phyloP scores from a whole-genome alignment of 1,140 invertebrate genomes.

The Stegodyphus dumicola region DNA sequence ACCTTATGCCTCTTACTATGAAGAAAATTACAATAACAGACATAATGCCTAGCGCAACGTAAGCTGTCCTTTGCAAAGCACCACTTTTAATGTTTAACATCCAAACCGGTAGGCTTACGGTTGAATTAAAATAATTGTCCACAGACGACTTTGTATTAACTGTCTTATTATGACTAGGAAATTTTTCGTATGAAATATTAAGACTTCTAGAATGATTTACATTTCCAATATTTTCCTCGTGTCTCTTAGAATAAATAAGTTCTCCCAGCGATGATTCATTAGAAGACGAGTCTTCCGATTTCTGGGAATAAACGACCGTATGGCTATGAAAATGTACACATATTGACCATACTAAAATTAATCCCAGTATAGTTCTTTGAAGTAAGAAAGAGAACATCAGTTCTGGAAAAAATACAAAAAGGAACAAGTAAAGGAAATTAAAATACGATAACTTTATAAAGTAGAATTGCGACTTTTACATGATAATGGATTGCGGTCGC shows the following conservation, averaged over 20 bases:
- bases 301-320: slow-evolving; percentile 9
- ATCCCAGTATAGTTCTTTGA: too few relatives aligned
- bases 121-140: neutral
- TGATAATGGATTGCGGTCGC: too few relatives aligned
- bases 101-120: slow-evolving; percentile 7
- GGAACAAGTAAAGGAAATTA: too few relatives aligned
- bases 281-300: neutral
- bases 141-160: neutral
- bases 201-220: neutral
- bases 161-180: neutral
- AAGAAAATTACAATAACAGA: slow-evolving; percentile 37
- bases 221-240: neutral
- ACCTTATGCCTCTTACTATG: slow-evolving; percentile 36
- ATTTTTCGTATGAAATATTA: neutral
- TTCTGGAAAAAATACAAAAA: too few relatives aligned
- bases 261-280: neutral
- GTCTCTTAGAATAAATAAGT: neutral
- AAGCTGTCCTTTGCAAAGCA: slow-evolving; percentile 35
- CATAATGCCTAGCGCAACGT: slow-evolving; percentile 39
- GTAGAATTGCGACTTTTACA: too few relatives aligned
- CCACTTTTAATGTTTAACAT: slow-evolving; percentile 46
- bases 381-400: too few relatives aligned
- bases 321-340: slow-evolving; percentile 7
- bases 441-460: too few relatives aligned
- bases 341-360: too few relatives aligned